A percentile compares a stretch with the other conserved stretches of the same genome.
Evolutionary conservation across 2,113 vertebrate species (phyloP).

Genomic region (Todiramphus saurophagus): DNA sequence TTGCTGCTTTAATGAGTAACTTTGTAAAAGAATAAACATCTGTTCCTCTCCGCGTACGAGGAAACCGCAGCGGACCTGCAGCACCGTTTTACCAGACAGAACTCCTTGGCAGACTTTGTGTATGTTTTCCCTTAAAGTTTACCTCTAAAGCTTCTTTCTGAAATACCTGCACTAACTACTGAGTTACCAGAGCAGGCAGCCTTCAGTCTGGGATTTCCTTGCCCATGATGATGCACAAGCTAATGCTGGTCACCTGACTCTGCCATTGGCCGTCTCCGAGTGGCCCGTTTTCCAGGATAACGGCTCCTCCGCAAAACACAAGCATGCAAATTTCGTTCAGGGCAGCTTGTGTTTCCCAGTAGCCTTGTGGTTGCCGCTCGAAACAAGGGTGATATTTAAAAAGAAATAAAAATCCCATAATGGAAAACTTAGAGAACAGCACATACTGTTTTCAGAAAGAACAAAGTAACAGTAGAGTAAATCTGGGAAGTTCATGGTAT

Average conservation of each 20-base stretch:
- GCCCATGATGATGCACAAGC: background rate
- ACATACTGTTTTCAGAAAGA: background rate
- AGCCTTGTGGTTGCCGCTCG: background rate
- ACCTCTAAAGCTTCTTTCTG: background rate
- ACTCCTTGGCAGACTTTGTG: background rate
- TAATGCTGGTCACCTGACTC: background rate
- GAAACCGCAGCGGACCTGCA: background rate
- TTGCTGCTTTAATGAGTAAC: background rate
- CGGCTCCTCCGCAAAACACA: background rate
- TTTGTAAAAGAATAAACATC: background rate
- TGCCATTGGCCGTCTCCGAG: background rate
- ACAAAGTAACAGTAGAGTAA: rapidly evolving
- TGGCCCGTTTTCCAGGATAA: background rate
- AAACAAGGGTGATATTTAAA: background rate
- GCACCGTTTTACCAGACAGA: background rate
- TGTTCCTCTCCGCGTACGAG: background rate
- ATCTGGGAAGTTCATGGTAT: rapidly evolving
- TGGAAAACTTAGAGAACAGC: background rate
- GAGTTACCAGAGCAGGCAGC: background rate
- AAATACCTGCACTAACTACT: background rate
- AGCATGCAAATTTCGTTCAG: background rate
- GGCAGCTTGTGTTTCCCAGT: background rate
- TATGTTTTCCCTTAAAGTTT: background rate
- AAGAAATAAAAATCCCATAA: background rate
- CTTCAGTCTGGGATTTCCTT: background rate